Evolutionary conservation across 2,888 invertebrate species (phyloP).

Genomic region (Sphaeridia pumilis): DNA sequence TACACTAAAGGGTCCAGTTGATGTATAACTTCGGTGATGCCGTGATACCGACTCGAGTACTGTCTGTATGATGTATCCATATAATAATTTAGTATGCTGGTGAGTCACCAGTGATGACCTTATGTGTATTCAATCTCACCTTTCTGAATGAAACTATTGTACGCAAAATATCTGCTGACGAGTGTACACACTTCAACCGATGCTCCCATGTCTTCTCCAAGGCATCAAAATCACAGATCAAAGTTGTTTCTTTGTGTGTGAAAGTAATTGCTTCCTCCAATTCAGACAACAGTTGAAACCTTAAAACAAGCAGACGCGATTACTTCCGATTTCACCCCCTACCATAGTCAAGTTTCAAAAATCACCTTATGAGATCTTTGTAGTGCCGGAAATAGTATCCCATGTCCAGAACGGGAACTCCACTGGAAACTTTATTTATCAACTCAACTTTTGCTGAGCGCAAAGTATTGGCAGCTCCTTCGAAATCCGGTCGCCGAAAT

Average conservation of each 20-base stretch:
- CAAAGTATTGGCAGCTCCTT: neutral
- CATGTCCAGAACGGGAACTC: conserved; percentile 10
- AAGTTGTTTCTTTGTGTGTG: neutral
- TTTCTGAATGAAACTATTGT: conserved; percentile 7
- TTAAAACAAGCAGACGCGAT: neutral
- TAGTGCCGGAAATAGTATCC: conserved; percentile 16
- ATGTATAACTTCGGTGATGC: too few species aligned
- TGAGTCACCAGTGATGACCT: too few species aligned
- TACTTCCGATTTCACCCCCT: neutral
- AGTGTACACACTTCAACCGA: conserved; percentile 6
- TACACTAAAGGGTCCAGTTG: too few species aligned
- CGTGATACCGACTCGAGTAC: too few species aligned
- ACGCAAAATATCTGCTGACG: neutral
- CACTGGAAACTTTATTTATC: conserved; percentile 2
- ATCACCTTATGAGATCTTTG: conserved; percentile 12
- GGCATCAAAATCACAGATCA: neutral
- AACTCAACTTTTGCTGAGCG: neutral
- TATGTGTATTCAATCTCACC: too few species aligned
- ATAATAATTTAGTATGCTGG: too few species aligned
- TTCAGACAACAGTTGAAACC: conserved; percentile 11
- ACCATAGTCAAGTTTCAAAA: neutral
- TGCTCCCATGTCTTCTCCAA: conserved; percentile 3
- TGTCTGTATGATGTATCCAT: too few species aligned
- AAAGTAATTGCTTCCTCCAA: conserved; percentile 8
- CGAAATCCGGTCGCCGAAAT: neutral